phyloP scores from a whole-genome alignment of 2,888 invertebrate species.

The Cephus sareptanus region DNA sequence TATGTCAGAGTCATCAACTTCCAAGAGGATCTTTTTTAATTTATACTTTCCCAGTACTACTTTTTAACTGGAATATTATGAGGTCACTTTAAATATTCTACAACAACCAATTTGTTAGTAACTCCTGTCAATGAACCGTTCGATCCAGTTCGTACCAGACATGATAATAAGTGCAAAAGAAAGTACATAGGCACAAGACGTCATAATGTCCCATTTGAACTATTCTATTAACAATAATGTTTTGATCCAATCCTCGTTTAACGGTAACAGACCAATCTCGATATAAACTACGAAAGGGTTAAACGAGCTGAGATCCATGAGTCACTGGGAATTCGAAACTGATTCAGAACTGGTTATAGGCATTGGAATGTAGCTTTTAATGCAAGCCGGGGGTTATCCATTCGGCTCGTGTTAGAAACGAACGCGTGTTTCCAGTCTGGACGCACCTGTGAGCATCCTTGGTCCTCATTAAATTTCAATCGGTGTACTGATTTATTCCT shows the following conservation, averaged over 20 bases:
- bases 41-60: not conserved
- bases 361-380: conserved; percentile 54
- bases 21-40: not conserved
- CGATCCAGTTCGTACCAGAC: not conserved
- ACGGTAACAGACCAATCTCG: conserved; percentile 1
- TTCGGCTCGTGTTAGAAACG: conserved; percentile 5
- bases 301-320: conserved; percentile 21
- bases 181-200: not conserved
- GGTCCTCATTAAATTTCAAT: conserved; percentile 50
- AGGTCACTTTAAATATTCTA: not conserved
- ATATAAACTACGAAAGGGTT: conserved; percentile 2
- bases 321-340: conserved; percentile 46
- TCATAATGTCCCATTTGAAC: not conserved
- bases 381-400: conserved; percentile 29
- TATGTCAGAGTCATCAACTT: not conserved
- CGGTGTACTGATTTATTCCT: conserved; percentile 45
- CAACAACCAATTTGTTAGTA: not conserved
- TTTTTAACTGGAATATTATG: not conserved
- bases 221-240: not conserved
- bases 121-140: not conserved
- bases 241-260: not conserved
- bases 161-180: not conserved
- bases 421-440: conserved; percentile 7
- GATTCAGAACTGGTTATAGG: conserved; percentile 55
- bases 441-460: conserved; percentile 31